phyloP scores from a whole-genome alignment of 2,888 invertebrate genomes.

The Malthinus seriepunctatus region DNA sequence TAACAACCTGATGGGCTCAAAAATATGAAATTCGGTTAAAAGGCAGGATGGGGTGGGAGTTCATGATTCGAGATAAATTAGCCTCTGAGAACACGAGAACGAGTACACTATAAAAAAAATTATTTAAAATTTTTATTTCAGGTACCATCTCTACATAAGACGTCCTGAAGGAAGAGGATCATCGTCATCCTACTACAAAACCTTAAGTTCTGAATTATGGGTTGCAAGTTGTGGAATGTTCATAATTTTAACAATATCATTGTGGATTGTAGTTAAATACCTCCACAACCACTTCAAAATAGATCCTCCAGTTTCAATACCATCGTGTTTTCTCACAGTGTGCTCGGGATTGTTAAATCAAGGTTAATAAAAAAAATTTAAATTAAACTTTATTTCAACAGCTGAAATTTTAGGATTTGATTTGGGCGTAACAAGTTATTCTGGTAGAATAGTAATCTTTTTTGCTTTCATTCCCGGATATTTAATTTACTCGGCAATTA shows the following conservation, averaged over 20 bases:
- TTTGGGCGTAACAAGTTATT: conserved; percentile 41
- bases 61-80: too few species aligned
- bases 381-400: conserved; percentile 4
- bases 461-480: conserved; percentile 46
- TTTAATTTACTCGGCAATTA: conserved; percentile 46
- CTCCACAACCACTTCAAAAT: conserved; percentile 32
- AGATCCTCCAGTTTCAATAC: conserved; percentile 40
- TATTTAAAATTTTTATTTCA: conserved; percentile 15
- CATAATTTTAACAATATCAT: conserved; percentile 37
- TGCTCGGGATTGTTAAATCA: conserved; percentile 49
- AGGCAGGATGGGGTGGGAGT: too few species aligned
- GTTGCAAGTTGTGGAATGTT: conserved; percentile 37
- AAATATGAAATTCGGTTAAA: too few species aligned
- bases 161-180: conserved; percentile 42
- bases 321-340: conserved; percentile 44
- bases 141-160: conserved; percentile 49
- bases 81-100: too few species aligned
- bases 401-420: conserved; percentile 44
- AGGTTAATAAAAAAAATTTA: conserved; percentile 40
- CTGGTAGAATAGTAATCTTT: conserved; percentile 44
- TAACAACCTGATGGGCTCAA: too few species aligned
- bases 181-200: conserved; percentile 43
- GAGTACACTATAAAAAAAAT: too few species aligned
- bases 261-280: conserved; percentile 43
- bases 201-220: conserved; percentile 44